Conservation (phyloP, 92 coral and sea anemone species). For the Actinernus sp. region DNA sequence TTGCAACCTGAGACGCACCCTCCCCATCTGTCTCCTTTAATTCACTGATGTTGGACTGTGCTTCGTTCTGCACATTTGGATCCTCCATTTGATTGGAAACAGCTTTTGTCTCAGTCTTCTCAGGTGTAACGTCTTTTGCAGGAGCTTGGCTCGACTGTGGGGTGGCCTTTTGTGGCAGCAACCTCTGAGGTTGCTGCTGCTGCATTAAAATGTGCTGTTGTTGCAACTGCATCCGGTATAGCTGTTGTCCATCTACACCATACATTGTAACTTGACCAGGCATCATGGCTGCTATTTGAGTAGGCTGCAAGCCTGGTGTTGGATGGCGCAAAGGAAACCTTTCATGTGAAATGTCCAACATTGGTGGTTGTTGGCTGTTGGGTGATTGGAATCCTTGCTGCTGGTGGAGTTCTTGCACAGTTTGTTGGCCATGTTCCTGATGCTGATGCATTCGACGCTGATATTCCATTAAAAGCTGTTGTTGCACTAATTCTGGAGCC, state of each 20-base stretch:
- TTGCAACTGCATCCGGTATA: conserved; percentile 79
- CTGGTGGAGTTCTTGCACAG: conserved; percentile 87
- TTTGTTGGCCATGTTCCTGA: conserved; percentile 87
- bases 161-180: conserved; percentile 56
- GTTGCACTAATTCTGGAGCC: conserved; percentile 90
- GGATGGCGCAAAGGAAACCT: conserved; percentile 89
- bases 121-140: conserved; percentile 28
- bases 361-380: conserved; percentile 45
- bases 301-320: conserved; percentile 60
- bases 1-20: too few species aligned
- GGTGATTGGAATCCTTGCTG: conserved; percentile 64
- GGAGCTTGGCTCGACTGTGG: conserved; percentile 27
- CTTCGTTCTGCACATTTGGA: too few species aligned
- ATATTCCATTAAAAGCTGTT: conserved; percentile 88
- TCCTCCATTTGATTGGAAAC: too few species aligned
- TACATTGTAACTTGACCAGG: conserved; percentile 67
- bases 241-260: conserved; percentile 92
- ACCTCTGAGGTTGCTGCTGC: conserved; percentile 73
- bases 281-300: conserved; percentile 37
- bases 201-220: conserved; percentile 84
- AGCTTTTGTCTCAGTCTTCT: conserved; percentile 4
- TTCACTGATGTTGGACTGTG: too few species aligned
- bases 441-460: conserved; percentile 91
- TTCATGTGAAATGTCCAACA: conserved; percentile 85
- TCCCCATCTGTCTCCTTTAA: neutral